phyloP scores from a whole-genome alignment of 2,888 invertebrate species.

The Taenaris catops region DNA sequence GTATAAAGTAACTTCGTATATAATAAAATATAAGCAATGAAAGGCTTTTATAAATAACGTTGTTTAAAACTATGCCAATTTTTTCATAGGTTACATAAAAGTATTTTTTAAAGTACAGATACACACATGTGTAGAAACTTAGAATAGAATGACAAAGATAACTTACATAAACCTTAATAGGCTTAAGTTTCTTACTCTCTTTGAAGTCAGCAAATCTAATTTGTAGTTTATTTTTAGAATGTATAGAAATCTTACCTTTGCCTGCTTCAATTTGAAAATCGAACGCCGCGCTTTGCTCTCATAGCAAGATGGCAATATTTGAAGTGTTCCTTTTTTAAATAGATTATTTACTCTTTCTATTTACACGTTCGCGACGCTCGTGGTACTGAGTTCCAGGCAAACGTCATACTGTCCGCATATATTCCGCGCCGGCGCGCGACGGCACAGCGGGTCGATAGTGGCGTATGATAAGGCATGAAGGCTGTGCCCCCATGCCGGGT shows the following conservation, averaged over 20 bases:
- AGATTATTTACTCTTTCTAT: conserved; percentile 50
- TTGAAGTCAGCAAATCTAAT: neutral
- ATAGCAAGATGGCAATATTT: conserved; percentile 11
- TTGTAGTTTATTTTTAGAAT: neutral
- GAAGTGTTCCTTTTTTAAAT: conserved; percentile 2
- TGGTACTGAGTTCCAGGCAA: conserved; percentile 44
- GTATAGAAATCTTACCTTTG: conserved; percentile 5
- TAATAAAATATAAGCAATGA: too few relatives aligned
- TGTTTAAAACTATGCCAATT: too few relatives aligned
- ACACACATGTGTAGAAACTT: conserved; percentile 1
- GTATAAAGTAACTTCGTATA: too few relatives aligned
- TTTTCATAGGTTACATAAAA: too few relatives aligned
- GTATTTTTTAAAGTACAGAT: too few relatives aligned
- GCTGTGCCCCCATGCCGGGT: conserved; percentile 59
- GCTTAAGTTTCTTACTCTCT: conserved; percentile 9
- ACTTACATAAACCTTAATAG: conserved; percentile 8
- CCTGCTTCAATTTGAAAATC: conserved; percentile 1
- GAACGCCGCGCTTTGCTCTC: conserved; percentile 2
- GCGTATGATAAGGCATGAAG: conserved; percentile 52
- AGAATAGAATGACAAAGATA: conserved; percentile 7
- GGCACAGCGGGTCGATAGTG: conserved; percentile 54
- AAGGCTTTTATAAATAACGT: too few relatives aligned
- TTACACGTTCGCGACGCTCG: conserved; percentile 50
- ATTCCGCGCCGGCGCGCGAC: conserved; percentile 52
- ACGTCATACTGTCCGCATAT: conserved; percentile 70